phyloP scores from a whole-genome alignment of 2,888 invertebrate genomes.

The Aromia moschata region DNA sequence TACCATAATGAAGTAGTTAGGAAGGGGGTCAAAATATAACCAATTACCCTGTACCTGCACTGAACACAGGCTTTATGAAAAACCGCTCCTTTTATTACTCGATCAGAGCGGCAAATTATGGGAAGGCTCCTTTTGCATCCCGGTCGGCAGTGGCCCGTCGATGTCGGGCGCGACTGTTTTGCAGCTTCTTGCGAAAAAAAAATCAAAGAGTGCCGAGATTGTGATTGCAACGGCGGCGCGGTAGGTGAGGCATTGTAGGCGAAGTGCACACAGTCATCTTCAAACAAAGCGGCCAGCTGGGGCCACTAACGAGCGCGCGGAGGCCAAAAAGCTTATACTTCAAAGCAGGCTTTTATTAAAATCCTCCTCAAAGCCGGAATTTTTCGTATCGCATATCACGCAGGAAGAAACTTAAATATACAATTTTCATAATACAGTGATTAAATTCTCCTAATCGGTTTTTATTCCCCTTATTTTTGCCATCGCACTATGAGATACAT shows the following conservation, averaged over 20 bases:
- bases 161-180: conserved; percentile 31
- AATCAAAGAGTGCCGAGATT: conserved; percentile 44
- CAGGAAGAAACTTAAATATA: conserved; percentile 33
- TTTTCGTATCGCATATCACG: conserved; percentile 40
- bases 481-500: too few species aligned
- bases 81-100: conserved; percentile 11
- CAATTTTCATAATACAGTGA: conserved; percentile 25
- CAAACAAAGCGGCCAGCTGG: conserved; percentile 58
- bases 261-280: conserved; percentile 58
- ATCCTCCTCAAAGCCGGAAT: conserved; percentile 55
- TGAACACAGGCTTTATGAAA: conserved; percentile 9
- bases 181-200: conserved; percentile 35
- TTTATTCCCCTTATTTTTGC: too few species aligned
- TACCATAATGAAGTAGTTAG: too few species aligned
- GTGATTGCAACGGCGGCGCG: conserved; percentile 51
- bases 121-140: conserved; percentile 29
- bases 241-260: conserved; percentile 56
- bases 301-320: conserved; percentile 58
- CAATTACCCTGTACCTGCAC: too few species aligned
- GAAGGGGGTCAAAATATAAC: too few species aligned
- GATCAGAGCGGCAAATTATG: conserved; percentile 25
- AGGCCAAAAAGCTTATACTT: conserved; percentile 55
- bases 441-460: background rate
- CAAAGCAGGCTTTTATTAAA: conserved; percentile 59
- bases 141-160: too few species aligned